Evolutionary conservation across 2,113 vertebrate genomes (phyloP), one percentile per base, ranked within the genome.

Genomic region (Nothobranchius furzeri): DNA sequence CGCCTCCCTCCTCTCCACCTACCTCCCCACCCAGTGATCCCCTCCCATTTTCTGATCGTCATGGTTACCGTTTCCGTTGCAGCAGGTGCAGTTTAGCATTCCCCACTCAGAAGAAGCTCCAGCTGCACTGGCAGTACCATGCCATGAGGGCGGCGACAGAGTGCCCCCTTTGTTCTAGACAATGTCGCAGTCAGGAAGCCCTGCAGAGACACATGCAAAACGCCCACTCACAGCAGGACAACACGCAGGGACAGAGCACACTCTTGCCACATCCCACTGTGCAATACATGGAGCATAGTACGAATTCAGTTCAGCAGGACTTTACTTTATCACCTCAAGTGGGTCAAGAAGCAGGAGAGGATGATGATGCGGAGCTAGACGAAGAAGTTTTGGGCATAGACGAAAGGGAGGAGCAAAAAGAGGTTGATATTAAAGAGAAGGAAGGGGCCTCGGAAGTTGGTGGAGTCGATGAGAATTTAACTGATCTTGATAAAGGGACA

Each of bases 81-180:
- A 97, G 95, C 87, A 97, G 98, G 92, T 99, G 98, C 91, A 99
- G 98, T 87, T 91, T 99, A 80, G 97, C 98, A 0, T 99, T 99
- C 90, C 98, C 98, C 82, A 99, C 98, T 40, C 92, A 96, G 3
- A 96, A 99, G 85, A 99, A 99, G 85, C 93, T 99, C 65, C 95
- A 98, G 88, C 92, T 96, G 65, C 98, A 99, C 70, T 98, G 96
- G 46, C 97, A 99, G 87, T 99, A 99, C 93, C 98, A 99, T 0
- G 97, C 96, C 88, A 99, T 99, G 91, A 92, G 97, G 73, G 98
- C 98, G 0, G 96, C 97, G 75, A 99, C 98, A 52, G 97, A 98
- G 94, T 99, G 98, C 79, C 97, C 96, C 71, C 95, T 99, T 67
- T 99, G 98, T 82, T 96, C 98, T 65, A 95, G 97, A 88, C 98